These are phyloP conservation scores for Apis laboriosa DNA, from an alignment of 1,140 invertebrate species.

Conservation along the genomic window DNA sequence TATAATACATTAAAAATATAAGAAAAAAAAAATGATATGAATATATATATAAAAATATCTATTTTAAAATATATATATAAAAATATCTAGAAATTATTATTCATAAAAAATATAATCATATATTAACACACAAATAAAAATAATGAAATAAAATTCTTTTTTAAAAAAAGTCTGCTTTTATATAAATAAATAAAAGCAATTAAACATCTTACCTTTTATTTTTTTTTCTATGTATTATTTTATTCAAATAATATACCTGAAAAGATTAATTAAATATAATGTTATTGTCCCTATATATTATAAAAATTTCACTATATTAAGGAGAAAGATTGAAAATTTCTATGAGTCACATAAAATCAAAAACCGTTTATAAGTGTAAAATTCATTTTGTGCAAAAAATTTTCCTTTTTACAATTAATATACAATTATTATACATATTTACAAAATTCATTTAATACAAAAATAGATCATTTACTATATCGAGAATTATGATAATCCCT, in stretches of 20 bases:
- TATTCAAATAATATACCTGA: conserved; percentile 12
- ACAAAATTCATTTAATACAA: conserved; percentile 71
- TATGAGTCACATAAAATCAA: conserved; percentile 60
- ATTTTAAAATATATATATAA: background rate
- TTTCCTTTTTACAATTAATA: conserved; percentile 72
- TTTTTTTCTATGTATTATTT: conserved; percentile 14
- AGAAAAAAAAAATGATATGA: background rate
- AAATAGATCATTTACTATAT: conserved; percentile 67
- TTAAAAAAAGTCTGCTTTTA: background rate
- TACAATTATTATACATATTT: conserved; percentile 76
- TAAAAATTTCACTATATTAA: conserved; percentile 37
- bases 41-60: background rate
- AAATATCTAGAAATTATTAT: background rate
- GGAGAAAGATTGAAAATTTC: conserved; percentile 47
- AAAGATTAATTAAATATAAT: conserved; percentile 9
- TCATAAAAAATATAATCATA: conserved; percentile 1
- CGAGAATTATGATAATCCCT: conserved; percentile 45
- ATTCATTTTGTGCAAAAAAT: conserved; percentile 66
- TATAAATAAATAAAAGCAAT: conserved; percentile 10
- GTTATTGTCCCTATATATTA: conserved; percentile 13
- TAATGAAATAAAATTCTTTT: background rate
- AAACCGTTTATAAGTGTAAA: conserved; percentile 77
- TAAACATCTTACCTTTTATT: conserved; percentile 11
- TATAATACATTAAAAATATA: background rate
- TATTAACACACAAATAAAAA: background rate